These are phyloP conservation scores for Peromyscus eremicus DNA, from an alignment of 2,797 vertebrate species.

Conservation along the genomic window DNA sequence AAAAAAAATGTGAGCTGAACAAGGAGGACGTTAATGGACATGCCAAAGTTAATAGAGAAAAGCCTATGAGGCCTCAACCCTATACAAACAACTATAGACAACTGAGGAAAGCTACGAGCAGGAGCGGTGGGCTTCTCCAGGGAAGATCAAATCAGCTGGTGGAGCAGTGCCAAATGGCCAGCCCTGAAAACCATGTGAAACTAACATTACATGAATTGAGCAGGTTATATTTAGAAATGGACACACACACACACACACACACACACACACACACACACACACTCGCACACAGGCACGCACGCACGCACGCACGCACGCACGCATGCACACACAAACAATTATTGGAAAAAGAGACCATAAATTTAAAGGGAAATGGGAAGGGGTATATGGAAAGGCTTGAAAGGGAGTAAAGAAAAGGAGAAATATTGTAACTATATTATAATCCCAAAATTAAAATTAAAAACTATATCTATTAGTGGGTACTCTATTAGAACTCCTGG, in stretches of 20 bases:
- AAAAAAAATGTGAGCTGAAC: background rate
- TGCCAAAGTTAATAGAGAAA: background rate
- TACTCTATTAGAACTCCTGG: background rate
- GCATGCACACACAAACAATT: background rate
- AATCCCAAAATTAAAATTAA: background rate
- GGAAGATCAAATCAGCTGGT: background rate
- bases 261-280: no score
- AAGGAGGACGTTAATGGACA: background rate
- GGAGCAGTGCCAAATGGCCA: background rate
- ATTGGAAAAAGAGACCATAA: background rate
- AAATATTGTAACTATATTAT: background rate
- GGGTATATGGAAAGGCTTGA: background rate
- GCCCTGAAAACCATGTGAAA: background rate
- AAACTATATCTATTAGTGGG: background rate
- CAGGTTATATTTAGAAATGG: background rate
- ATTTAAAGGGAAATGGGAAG: background rate
- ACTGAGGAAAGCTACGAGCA: background rate
- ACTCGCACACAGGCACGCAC: background rate
- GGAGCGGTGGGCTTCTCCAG: background rate
- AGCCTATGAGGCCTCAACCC: background rate
- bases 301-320: background rate
- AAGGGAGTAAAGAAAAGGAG: background rate
- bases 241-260: no score
- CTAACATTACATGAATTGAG: background rate
- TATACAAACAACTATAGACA: background rate